A percentile compares a stretch with the other conserved stretches of the same genome.
Conservation (phyloP, 1,140 invertebrate genomes). For the Araneus ventricosus region DNA sequence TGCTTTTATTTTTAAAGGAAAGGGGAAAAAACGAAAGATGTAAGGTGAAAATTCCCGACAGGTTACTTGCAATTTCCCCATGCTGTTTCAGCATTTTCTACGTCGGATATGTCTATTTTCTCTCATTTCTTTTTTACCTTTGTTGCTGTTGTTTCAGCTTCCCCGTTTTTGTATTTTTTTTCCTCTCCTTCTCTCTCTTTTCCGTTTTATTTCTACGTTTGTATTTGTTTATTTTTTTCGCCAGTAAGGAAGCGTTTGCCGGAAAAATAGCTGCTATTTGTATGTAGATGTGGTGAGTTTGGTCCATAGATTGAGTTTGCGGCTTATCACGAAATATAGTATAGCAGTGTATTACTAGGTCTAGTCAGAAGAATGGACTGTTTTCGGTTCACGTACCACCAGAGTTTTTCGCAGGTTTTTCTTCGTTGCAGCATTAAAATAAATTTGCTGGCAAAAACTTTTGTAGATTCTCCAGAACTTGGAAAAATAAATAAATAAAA, state of each 20-base stretch:
- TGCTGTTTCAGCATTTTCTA: constrained; percentile 53
- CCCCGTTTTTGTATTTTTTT: neutral
- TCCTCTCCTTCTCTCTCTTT: neutral
- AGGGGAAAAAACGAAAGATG: neutral
- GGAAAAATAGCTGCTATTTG: constrained; percentile 56
- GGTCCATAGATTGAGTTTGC: constrained; percentile 43
- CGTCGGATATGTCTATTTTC: constrained; percentile 62
- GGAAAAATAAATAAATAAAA: too few relatives aligned
- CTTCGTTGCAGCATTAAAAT: too few relatives aligned
- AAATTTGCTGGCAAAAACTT: too few relatives aligned
- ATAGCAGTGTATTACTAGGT: neutral
- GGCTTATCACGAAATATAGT: neutral
- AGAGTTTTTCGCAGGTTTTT: neutral
- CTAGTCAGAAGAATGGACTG: neutral
- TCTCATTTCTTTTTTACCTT: constrained; percentile 27
- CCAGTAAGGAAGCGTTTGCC: neutral
- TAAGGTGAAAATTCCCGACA: constrained; percentile 43
- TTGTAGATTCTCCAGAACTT: too few relatives aligned
- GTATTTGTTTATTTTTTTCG: neutral
- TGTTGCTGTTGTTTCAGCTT: neutral
- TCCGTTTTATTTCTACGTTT: neutral
- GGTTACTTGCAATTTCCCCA: constrained; percentile 52
- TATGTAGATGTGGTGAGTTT: constrained; percentile 47
- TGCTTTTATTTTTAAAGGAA: constrained; percentile 25
- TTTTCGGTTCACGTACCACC: neutral